Base-by-base conservation (phyloP, 35 echinoderm and acorn worm species). In the Holothuria glaberrima region DNA sequence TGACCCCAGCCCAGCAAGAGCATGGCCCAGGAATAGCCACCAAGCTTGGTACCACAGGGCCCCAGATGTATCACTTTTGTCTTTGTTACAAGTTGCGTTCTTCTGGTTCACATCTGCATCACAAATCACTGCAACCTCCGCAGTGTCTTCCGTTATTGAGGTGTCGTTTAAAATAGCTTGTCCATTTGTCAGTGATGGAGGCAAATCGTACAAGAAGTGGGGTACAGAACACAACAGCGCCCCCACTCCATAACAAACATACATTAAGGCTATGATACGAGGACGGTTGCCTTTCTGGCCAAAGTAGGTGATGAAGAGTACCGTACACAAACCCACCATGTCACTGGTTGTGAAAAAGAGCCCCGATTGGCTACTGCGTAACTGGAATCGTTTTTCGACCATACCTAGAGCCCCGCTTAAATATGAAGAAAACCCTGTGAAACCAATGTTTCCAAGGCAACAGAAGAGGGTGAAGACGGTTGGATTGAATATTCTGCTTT, bases 201-300 rank as follows among this genome's bases (percentile, higher is more conserved):
- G 74, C 32, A 78, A 25, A n/a, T 78, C 74, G 45, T 78, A 87
- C 18, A 87, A 32, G 32, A 87, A 87, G n/a, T 87, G 83, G 17
- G 83, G 83, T 36, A 87, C 27, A 24, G 59, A 20, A 34, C 31
- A 35, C 12, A 87, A 12, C 9, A 87, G 18, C 5, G 30, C 24
- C 16, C 59, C 83, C 30, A 87, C 33, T 67, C 59, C 62, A 30
- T 58, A 59, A 38, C 63, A 29, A 9, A 68, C 44, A 25, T 41
- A 63, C 18, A 59, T 18, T 16, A 67, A 20, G 60, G 44, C 27
- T 7, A 87, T 38, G 62, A 87, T 46, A 16, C 62, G 63, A 1
- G 83, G 83, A 5, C 83, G 58, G 13, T 68, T 59, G 22, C 59
- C 62, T 87, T 68, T 87, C 30, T 59, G 60, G 0, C 83, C 83